Base-by-base conservation (phyloP, 2,888 invertebrate genomes). In the Tromatobia lineatoria region DNA sequence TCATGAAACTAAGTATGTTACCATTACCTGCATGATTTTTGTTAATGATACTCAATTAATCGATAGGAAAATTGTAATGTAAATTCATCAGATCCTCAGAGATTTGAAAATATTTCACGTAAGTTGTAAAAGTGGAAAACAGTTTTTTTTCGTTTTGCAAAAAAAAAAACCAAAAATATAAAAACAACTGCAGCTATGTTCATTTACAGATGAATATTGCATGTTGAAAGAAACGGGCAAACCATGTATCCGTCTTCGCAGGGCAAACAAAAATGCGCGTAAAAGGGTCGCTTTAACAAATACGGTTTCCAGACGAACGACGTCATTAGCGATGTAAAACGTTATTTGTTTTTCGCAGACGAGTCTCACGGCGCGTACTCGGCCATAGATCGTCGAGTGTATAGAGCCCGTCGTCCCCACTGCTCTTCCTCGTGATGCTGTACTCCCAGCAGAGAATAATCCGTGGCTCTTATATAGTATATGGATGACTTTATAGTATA, bases 261-360 rank as follows among this genome's bases (percentile, higher is more conserved):
- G 50, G n/a, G 50, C 50, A 57, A 52, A 80, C 47, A 47, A 57
- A 82, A 42, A 76, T 76, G 20, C 76, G 47, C 52, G 71, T 67
- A 59, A 59, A 70, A 67, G 54, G 18, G 54, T 50, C 59, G 64
- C 50, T 52, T 64, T 20, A 75, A 64, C 54, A 52, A 80, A 81
- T 71, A 85, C 50, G 59, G 52, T 80, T 64, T 47, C 42, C 59
- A 74, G 59, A 87, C 85, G 87, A 86, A 78, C 85, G 81, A 86
- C 84, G 77, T 89, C 88, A 87, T 89, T 89, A 89, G 83, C 82
- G 83, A 77, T 77, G 70, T 81, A 82, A 88, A 89, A 83, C 71
- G 78, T 81, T 64, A 80, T 79, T 83, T 82, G 77, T 82, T 82
- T 82, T 77, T 66, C 59, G 71, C 81, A 81, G 71, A 82, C 76